These are phyloP conservation scores for Barypeithes pellucidus DNA, from an alignment of 2,888 invertebrate species.

Conservation along the genomic window DNA sequence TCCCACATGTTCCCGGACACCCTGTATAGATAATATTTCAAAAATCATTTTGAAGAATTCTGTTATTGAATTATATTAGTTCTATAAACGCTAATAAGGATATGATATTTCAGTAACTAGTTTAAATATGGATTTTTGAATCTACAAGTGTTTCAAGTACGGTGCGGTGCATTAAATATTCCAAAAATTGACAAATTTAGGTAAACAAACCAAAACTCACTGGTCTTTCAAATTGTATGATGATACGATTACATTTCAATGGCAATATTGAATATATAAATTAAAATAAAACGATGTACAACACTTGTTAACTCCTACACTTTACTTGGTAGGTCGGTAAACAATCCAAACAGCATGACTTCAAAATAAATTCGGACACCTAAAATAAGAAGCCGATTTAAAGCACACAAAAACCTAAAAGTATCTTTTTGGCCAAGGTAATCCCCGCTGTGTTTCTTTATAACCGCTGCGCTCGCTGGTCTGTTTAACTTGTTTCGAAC, in stretches of 20 bases:
- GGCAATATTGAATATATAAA: not conserved
- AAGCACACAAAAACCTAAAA: conserved; percentile 47
- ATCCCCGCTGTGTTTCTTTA: conserved; percentile 50
- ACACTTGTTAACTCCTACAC: conserved; percentile 33
- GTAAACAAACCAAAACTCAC: no score
- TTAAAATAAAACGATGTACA: not conserved
- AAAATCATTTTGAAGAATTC: no score
- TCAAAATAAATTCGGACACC: conserved; percentile 46
- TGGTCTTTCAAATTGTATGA: not conserved
- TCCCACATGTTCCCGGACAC: no score
- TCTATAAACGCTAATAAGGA: no score
- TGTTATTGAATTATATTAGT: no score
- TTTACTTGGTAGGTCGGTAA: conserved; percentile 31
- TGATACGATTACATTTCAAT: not conserved
- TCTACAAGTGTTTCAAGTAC: no score
- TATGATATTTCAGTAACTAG: no score
- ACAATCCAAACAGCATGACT: conserved; percentile 45
- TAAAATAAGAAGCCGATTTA: conserved; percentile 51
- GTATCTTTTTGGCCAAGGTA: conserved; percentile 49
- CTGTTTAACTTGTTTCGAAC: conserved; percentile 49
- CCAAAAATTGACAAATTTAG: no score
- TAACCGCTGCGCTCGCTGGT: conserved; percentile 41
- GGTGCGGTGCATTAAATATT: no score
- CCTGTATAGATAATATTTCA: no score
- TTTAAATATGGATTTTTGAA: no score